These are phyloP conservation scores for Paramormyrops hopkinsi DNA, from an alignment of 2,797 vertebrate genomes.

Conservation along the genomic window DNA sequence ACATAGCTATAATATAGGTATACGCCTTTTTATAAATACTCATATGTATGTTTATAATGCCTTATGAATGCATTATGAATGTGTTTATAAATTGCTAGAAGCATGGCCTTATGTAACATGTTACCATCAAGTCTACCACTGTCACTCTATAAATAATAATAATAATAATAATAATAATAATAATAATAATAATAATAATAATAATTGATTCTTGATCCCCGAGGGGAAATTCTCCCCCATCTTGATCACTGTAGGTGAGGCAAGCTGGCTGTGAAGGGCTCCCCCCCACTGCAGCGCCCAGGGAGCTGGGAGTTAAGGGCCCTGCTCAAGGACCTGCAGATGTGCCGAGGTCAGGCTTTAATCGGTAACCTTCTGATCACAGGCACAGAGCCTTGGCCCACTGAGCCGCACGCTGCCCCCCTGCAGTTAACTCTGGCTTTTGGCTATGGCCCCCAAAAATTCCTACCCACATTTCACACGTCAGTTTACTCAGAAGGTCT, in stretches of 20 bases:
- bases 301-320: neutral
- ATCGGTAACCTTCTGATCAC: neutral
- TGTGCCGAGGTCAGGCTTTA: neutral
- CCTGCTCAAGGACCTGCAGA: neutral
- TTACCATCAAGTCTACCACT: neutral
- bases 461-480: neutral
- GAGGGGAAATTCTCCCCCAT: neutral
- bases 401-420: neutral
- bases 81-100: neutral
- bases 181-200: neutral
- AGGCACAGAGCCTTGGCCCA: neutral
- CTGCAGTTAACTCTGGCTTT: neutral
- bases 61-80: neutral
- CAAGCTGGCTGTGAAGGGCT: neutral
- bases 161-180: neutral
- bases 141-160: neutral
- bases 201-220: neutral
- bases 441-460: neutral
- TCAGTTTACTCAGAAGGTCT: constrained; percentile 1
- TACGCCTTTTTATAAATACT: neutral
- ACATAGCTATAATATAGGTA: neutral
- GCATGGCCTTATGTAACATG: neutral
- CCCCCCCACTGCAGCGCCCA: neutral
- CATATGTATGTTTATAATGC: neutral
- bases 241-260: neutral